These are phyloP conservation scores for Trimorus sp. DNA, from an alignment of 2,888 invertebrate species.

Conservation along the genomic window DNA sequence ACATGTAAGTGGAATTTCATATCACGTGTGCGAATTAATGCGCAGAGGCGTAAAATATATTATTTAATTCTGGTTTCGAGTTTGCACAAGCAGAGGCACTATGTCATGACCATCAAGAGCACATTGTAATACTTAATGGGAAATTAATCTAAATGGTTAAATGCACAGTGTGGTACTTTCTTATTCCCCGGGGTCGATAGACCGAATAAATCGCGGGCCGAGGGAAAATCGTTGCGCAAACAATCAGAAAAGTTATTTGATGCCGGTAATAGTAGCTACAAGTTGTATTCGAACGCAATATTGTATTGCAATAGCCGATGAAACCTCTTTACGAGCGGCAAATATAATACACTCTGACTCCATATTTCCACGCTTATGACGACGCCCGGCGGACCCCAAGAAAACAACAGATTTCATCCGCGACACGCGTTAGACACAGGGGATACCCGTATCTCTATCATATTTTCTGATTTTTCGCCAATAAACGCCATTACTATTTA, in stretches of 20 bases:
- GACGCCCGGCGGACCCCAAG: slow-evolving; percentile 73
- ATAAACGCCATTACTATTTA: slow-evolving; percentile 82
- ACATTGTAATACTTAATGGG: no score
- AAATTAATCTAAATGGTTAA: no score
- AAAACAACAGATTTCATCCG: slow-evolving; percentile 72
- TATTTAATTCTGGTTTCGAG: slow-evolving; percentile 9
- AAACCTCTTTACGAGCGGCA: slow-evolving; percentile 79
- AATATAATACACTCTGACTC: slow-evolving; percentile 81
- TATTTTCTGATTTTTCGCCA: slow-evolving; percentile 82
- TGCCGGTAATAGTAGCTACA: slow-evolving; percentile 67
- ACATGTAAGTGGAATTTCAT: slow-evolving; percentile 29
- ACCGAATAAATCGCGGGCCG: no score
- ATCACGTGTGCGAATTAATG: slow-evolving; percentile 38
- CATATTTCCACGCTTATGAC: slow-evolving; percentile 79
- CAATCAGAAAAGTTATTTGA: slow-evolving; percentile 7
- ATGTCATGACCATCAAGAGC: no score
- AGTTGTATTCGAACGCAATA: slow-evolving; percentile 73
- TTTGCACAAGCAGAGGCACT: no score
- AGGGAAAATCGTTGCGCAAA: background rate
- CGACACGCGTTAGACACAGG: slow-evolving; percentile 67
- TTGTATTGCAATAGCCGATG: slow-evolving; percentile 79
- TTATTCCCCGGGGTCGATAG: no score
- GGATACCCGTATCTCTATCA: slow-evolving; percentile 73
- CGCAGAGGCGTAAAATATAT: slow-evolving; percentile 10
- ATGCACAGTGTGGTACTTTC: no score